Base-by-base conservation (phyloP, 2,888 invertebrate genomes). In the Zootermopsis nevadensis region DNA sequence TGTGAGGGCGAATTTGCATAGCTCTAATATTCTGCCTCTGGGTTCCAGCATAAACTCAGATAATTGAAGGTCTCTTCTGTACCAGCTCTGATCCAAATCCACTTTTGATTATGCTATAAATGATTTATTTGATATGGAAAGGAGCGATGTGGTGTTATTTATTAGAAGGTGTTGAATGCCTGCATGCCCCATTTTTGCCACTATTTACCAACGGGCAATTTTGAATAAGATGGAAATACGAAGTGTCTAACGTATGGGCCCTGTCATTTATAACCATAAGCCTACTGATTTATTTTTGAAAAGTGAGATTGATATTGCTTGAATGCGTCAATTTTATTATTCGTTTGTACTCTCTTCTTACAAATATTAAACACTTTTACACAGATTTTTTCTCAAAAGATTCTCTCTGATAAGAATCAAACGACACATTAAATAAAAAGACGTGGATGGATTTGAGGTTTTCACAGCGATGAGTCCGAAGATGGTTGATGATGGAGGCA, bases 81-180 rank as follows among this genome's bases (percentile, higher is more conserved):
- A 60, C 60, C 31, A 22, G 31, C 15, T 48, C 31, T 77, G 53
- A 53, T 77, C 77, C 55, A 48, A 77, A 77, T 77, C 77, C 77
- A 55, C 31, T 77, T 77, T 77, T 77, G 77, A 77, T 77, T 77
- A 55, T 55, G 55, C 31, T 77, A 77, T 48, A 77, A 77, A 77
- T 77, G 77, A 77, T 77, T 77, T 77, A 77, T 77, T 77, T 77
- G 77, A 77, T 77, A 77, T 55, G 55, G 27, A 77, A 33, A 55
- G 60, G 60, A 60, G 60, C 8, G 60, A 60, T n/a, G n/a, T 60
- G n/a, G 22, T 69, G 69, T 69, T 69, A 69, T 69, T 69, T 69
- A 69, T 69, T 33, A 33, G 22, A 69, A 69, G 69, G 69, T 69
- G 69, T 69, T 69, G 69, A 69, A 15, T 69, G 33, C 22, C 12